Evolutionary conservation across 2,113 vertebrate genomes (phyloP), one percentile per base, ranked within the genome.

Genomic region (Gnathonemus echidnorhynchus): DNA sequence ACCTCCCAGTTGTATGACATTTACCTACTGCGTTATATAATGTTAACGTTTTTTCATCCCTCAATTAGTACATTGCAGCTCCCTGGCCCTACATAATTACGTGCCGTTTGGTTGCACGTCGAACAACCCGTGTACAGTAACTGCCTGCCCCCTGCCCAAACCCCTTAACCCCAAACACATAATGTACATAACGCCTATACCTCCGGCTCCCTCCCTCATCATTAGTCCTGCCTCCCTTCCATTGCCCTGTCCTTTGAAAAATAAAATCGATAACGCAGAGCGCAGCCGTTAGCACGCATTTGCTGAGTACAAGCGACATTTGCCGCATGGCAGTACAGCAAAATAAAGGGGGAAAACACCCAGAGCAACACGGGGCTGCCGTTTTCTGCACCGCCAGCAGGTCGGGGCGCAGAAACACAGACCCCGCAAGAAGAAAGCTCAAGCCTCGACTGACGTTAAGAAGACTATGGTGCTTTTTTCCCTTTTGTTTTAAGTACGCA

Each of bases 251-350:
- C 88, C 66, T 89, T 89, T 53, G 62, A 89, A 89, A 74, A 74
- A 70, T 10, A 89, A 89, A 58, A 84, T 89, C 88, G 77, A 89
- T 89, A 83, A 83, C 27, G 13, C 74, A 89, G 17, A 19, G 45
- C 62, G 24, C 58, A 19, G 88, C 46, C 17, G 50, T 74, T 42
- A 77, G 88, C 74, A 35, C 48, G 49, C 21, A 50, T 52, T 83
- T 80, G 50, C 27, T 27, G 49, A 39, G 27, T 39, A 52, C 74
- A 56, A 89, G n/a, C 42, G 10, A 8, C 53, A 21, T 58, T 42
- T n/a, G 21, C 88, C 48, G 58, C 74, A 89, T 83, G 27, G 86
- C 88, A 89, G 19, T 21, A 83, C 88, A 83, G 87, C n/a, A 24
- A 62, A 45, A 58, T 21, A 42, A 56, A 42, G 17, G 6, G 11